Conservation (phyloP, 2,888 invertebrate genomes). For the Acanthosepion lycidas region DNA sequence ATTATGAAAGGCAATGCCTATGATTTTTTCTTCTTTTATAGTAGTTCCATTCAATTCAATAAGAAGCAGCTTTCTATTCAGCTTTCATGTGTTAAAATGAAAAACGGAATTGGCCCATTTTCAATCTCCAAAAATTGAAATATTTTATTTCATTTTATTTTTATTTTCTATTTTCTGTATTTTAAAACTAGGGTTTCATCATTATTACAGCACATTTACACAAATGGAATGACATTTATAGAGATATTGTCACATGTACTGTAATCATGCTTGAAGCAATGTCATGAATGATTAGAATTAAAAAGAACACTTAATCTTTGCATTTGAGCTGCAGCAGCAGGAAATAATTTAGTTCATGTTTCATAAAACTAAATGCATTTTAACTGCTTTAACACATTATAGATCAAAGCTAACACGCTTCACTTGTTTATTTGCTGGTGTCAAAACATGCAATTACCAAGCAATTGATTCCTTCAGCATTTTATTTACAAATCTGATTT, state of each 20-base stretch:
- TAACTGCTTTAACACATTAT: not conserved
- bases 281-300: not conserved
- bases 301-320: not conserved
- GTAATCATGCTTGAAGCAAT: not conserved
- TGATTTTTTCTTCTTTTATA: too few species aligned
- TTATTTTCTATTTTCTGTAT: too few species aligned
- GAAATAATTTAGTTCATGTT: conserved; percentile 33
- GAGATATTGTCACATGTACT: not conserved
- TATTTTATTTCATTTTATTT: not conserved
- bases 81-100: not conserved
- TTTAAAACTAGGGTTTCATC: too few species aligned
- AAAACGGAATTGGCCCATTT: not conserved
- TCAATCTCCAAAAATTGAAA: not conserved
- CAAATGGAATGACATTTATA: not conserved
- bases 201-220: not conserved
- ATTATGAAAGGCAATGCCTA: too few species aligned
- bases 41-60: too few species aligned
- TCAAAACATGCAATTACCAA: not conserved
- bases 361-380: not conserved
- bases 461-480: not conserved
- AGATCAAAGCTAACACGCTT: not conserved
- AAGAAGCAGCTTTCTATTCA: too few species aligned
- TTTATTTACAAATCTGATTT: not conserved
- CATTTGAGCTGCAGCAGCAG: not conserved
- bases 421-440: not conserved